A percentile compares a stretch with the other conserved stretches of the same genome.
Evolutionary conservation across 2,113 vertebrate species (phyloP).

Genomic region (Amphiprion percula): DNA sequence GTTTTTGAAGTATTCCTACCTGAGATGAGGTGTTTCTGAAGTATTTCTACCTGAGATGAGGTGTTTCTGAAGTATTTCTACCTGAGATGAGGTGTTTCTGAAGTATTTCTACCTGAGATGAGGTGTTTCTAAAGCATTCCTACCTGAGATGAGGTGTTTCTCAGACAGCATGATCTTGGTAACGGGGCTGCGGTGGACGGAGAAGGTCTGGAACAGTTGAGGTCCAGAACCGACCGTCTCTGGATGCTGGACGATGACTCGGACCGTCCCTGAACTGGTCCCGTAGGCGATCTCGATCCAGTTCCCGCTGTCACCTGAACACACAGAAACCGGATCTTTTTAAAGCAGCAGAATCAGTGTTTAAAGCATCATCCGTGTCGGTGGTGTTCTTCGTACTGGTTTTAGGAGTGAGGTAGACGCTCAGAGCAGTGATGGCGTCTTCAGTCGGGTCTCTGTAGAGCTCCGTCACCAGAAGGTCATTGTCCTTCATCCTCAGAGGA

Average conservation of each 20-base stretch:
- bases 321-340: conserved; percentile 6
- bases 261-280: conserved; percentile 90
- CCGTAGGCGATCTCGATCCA: conserved; percentile 96
- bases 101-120: no score
- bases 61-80: no score
- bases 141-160: conserved; percentile 86
- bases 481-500: conserved; percentile 94
- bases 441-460: conserved; percentile 92
- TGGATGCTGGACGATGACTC: conserved; percentile 94
- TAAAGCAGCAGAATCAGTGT: neutral
- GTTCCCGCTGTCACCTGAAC: conserved; percentile 92
- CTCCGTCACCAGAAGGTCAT: conserved; percentile 93
- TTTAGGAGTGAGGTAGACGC: conserved; percentile 94
- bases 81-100: no score
- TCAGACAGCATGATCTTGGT: conserved; percentile 95
- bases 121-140: no score
- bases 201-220: conserved; percentile 95
- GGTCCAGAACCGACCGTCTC: conserved; percentile 94
- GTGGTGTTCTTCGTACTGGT: conserved; percentile 82
- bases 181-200: conserved; percentile 92
- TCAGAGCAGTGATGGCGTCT: conserved; percentile 92
- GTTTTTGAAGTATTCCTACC: conserved; percentile 1
- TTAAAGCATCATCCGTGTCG: no score
- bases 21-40: conserved; percentile 71
- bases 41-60: no score